Evolutionary conservation across 2,797 vertebrate species (phyloP), one percentile per base, ranked within the genome.

Genomic region (Lepus oiostolus): DNA sequence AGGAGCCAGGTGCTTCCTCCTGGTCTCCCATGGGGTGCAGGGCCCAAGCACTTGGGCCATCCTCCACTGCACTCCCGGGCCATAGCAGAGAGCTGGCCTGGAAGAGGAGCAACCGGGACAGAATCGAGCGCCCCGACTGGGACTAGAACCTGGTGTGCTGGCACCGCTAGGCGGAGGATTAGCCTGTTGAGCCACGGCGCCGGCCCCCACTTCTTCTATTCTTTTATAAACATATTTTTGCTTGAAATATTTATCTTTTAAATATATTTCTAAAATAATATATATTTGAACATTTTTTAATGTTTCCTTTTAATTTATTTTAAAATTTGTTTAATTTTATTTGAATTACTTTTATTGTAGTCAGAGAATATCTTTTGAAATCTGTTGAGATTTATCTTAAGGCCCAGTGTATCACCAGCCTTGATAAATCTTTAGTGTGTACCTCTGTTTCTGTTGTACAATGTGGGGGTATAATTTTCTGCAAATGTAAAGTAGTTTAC

Each of bases 401-500:
- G 38, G 19, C 38, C 17, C 2, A 47, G 10, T 19, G 75, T 81
- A 47, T 87, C 21, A 87, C 86, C 30, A 67, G 35, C 86, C 83
- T 86, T 94, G 74, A 21, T 60, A n/a, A 86, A 50, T 32, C 63
- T 74, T 80, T 8, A 17, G 16, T 74, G 24, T 42, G 35, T 32
- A 30, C 9, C 35, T 81, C 24, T 63, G n/a, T 30, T 19, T 62
- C 3, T 50, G 24, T 74, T 74, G 58, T 90, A 71, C 3, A 47
- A 67, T 81, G 74, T 38, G 63, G 21, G 42, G 5, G 24, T 67
- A 42, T 30, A 80, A 63, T 24, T 72, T 79, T 85, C 19, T 85
- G 11, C 85, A 85, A 85, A 35, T 72, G 28, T 58, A 74, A 85
- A 50, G 80, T 90, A 86, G 52, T 16, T 70, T 88, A 58, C 7